These are phyloP conservation scores for Drosophila paulistorum DNA, from an alignment of 1,140 invertebrate species.

Conservation along the genomic window DNA sequence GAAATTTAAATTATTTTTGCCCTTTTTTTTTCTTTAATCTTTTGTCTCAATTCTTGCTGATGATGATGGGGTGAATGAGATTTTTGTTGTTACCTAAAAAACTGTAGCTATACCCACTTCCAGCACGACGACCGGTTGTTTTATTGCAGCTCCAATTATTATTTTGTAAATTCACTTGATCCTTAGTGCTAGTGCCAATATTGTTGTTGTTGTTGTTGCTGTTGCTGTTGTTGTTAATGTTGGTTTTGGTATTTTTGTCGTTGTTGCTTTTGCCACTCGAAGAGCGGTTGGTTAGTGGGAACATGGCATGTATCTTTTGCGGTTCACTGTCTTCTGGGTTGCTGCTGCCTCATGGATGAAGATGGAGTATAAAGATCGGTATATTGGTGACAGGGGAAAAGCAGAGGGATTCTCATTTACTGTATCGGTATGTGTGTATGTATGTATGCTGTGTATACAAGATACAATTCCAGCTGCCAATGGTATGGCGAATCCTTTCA, in stretches of 20 bases:
- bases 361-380: too few species aligned
- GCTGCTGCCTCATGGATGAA: constrained; percentile 54
- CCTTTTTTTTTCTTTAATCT: not conserved
- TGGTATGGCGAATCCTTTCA: constrained; percentile 59
- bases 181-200: constrained; percentile 52
- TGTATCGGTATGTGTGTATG: constrained; percentile 12
- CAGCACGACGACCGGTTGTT: constrained; percentile 81
- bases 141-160: constrained; percentile 82
- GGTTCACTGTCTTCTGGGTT: constrained; percentile 30
- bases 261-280: constrained; percentile 74
- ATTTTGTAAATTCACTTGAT: constrained; percentile 83
- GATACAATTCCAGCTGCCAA: constrained; percentile 56
- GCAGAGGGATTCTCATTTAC: too few species aligned
- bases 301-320: constrained; percentile 77
- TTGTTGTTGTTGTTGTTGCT: constrained; percentile 19
- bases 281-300: constrained; percentile 76
- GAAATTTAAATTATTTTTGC: constrained; percentile 5
- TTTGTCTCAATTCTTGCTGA: not conserved
- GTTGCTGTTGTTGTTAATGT: constrained; percentile 34
- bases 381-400: too few species aligned
- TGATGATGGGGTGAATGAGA: constrained; percentile 18
- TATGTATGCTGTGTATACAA: constrained; percentile 12
- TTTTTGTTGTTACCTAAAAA: constrained; percentile 73
- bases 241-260: constrained; percentile 40
- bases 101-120: constrained; percentile 81